Percentiles rank a stretch among this genome's conserved stretches.
Evolutionary conservation across 2,113 vertebrate genomes (phyloP).

Genomic region (Probosciger aterrimus): DNA sequence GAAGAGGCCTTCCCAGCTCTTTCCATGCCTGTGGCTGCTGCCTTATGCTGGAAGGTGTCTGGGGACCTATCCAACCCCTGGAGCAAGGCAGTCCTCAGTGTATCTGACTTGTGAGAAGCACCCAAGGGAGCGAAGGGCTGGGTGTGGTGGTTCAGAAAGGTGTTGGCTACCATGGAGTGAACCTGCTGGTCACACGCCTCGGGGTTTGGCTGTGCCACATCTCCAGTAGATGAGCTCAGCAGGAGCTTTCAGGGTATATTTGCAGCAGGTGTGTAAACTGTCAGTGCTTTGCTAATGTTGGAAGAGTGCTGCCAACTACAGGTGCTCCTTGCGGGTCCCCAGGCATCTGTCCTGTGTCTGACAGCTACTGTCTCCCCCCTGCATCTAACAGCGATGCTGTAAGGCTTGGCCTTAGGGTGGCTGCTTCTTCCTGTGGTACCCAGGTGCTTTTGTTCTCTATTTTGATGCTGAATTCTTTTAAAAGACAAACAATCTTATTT

Average conservation of each 20-base stretch:
- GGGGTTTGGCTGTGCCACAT: background rate
- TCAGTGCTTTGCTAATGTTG: background rate
- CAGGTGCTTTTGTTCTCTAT: background rate
- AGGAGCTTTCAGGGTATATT: background rate
- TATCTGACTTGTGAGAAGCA: background rate
- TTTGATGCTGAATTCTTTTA: background rate
- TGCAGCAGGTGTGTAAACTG: rapidly evolving
- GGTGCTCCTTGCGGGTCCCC: rapidly evolving
- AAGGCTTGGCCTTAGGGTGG: background rate
- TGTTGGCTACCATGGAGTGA: rapidly evolving
- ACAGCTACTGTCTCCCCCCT: background rate
- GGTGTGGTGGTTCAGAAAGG: background rate
- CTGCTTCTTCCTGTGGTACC: background rate
- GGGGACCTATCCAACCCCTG: background rate
- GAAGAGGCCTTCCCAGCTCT: background rate
- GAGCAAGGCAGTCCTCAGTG: background rate
- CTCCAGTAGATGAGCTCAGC: background rate
- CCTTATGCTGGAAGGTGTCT: background rate
- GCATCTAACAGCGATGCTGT: background rate
- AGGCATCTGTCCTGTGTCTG: background rate
- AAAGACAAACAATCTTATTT: background rate
- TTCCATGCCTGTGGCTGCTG: rapidly evolving
- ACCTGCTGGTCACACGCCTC: rapidly evolving
- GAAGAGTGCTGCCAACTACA: background rate
- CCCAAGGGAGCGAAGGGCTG: rapidly evolving